A percentile compares a stretch with the other conserved stretches of the same genome.
These are phyloP conservation scores for Phalera bucephala DNA, from an alignment of 2,888 invertebrate species.

Conservation along the genomic window DNA sequence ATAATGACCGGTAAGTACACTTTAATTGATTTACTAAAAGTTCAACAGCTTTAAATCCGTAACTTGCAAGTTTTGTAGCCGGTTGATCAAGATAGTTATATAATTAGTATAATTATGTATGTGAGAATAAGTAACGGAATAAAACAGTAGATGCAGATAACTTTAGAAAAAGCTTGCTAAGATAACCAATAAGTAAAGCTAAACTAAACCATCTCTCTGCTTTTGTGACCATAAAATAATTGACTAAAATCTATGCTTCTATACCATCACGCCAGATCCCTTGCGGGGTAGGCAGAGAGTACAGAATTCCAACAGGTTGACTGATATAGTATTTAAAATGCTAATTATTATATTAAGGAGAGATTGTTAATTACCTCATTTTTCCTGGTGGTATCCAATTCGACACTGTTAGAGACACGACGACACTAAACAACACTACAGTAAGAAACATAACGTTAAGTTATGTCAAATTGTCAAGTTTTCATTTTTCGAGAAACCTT, in stretches of 20 bases:
- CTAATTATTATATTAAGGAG: no score
- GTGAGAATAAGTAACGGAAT: background rate
- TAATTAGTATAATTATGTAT: background rate
- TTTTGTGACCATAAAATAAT: no score
- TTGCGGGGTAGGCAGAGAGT: no score
- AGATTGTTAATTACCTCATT: conserved; percentile 76
- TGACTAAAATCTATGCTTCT: no score
- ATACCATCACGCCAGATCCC: no score
- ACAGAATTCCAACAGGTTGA: no score
- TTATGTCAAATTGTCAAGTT: background rate
- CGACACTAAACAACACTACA: conserved; percentile 41
- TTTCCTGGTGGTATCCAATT: conserved; percentile 69
- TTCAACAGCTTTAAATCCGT: conserved; percentile 2
- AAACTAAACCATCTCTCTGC: no score
- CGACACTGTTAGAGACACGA: conserved; percentile 45
- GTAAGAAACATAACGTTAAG: conserved; percentile 52
- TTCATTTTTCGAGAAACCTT: no score
- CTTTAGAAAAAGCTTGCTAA: no score
- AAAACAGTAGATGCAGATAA: no score
- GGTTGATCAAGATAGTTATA: background rate
- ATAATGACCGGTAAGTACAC: conserved; percentile 24
- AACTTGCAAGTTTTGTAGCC: background rate
- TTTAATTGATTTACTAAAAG: conserved; percentile 21
- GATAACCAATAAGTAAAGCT: no score
- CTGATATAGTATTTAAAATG: no score